A percentile compares a stretch with the other conserved stretches of the same genome.
Evolutionary conservation across 2,888 invertebrate species (phyloP).

Genomic region (Drosophila emarginata): DNA sequence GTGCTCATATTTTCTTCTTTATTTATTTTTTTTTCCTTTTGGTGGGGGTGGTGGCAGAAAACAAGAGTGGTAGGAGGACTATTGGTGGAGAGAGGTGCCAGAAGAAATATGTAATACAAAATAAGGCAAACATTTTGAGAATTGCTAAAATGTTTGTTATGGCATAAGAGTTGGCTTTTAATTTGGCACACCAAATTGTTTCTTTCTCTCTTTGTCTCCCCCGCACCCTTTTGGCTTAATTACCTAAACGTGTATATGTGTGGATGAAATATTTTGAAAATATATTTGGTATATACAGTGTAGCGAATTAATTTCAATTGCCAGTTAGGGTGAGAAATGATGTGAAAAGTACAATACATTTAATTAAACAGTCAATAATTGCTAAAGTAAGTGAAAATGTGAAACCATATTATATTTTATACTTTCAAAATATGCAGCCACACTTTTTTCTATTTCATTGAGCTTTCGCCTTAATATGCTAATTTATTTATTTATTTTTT

Average conservation of each 20-base stretch:
- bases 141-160: constrained; percentile 47
- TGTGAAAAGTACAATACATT: constrained; percentile 19
- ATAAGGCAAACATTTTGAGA: constrained; percentile 30
- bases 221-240: constrained; percentile 18
- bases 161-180: constrained; percentile 44
- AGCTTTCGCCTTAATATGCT: background rate
- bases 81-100: no score
- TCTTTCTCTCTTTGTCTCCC: no score
- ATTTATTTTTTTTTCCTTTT: no score
- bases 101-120: constrained; percentile 53
- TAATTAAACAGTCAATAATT: constrained; percentile 22
- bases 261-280: background rate
- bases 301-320: constrained; percentile 1
- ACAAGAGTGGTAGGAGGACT: background rate
- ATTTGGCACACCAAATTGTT: constrained; percentile 48
- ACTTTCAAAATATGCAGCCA: background rate
- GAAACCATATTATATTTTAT: background rate
- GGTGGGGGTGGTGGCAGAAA: background rate
- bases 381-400: background rate
- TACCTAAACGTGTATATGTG: constrained; percentile 35
- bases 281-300: background rate
- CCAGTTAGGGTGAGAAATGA: background rate
- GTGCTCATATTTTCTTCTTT: background rate
- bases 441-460: background rate
- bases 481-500: background rate